Evolutionary conservation across 2,888 invertebrate genomes (phyloP), one percentile per base, ranked within the genome.

Genomic region (Cheiracanthium punctorium): DNA sequence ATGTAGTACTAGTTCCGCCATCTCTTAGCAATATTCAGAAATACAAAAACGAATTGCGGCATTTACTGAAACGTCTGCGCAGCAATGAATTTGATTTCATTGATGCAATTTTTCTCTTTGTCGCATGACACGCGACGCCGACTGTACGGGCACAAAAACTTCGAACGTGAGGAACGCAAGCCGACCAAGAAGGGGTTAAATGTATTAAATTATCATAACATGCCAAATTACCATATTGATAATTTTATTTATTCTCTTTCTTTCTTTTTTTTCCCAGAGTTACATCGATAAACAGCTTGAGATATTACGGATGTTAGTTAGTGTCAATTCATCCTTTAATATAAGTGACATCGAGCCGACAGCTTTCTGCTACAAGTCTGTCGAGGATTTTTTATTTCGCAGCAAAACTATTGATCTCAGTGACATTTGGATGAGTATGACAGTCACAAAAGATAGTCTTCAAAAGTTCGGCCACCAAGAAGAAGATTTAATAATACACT

Each of bases 401-500:
- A 87, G 87, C 30, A 88, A 86, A 72, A 82, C 88, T 33, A 67
- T 81, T 48, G 89, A 89, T 77, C 71, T 89, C 14, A 88, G 87
- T 48, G 87, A 89, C 37, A 79, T 89, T 14, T 87, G 87, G 88
- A 88, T 88, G 82, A 89, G 82, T 32, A 75, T 88, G 4, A 82
- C 87, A 1, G 85, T 87, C 29, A 88, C 84, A 1, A 87, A 87
- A 37, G 88, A 87, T 41, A 81, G 82, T 33, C 70, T 88, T 12
- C 80, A 52, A 20, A 88, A 88, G 28, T 88, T 75, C 48, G 90
- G 90, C 0, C 89, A 89, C 69, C 87, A 88, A 71, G 88, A 88
- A 10, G 84, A 88, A n/a, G 90, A 90, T 71, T 77, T 90, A 48
- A 89, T 90, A 24, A 81, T 89, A 28, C 89, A 90, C 69, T 90